Conservation (phyloP, 2,113 vertebrate genomes). For the Chaetops frenatus region DNA sequence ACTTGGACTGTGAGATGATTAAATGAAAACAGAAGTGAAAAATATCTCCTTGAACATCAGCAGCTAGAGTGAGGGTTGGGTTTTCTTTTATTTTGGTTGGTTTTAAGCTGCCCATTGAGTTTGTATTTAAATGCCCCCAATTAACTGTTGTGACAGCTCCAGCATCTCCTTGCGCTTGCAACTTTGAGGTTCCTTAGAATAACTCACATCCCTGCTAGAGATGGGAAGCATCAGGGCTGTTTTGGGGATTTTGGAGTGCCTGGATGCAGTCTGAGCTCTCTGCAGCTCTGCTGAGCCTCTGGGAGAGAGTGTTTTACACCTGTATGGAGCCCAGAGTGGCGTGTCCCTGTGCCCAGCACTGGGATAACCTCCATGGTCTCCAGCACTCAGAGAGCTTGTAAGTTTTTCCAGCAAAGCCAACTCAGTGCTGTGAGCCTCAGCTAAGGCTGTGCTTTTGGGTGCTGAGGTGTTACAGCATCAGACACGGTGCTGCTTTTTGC, state of each 20-base stretch:
- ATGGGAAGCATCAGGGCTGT: neutral
- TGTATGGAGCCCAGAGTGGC: neutral
- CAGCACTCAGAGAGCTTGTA: neutral
- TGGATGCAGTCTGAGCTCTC: neutral
- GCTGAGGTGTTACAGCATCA: neutral
- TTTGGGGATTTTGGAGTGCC: neutral
- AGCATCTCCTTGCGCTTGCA: neutral
- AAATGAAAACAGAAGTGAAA: neutral
- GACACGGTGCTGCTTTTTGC: neutral
- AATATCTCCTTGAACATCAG: neutral
- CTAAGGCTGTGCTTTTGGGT: neutral
- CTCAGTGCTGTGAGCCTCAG: neutral
- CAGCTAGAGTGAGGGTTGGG: neutral
- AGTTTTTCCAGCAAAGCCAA: neutral
- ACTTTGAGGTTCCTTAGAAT: neutral
- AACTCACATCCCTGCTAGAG: fast-evolving
- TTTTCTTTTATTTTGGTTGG: neutral
- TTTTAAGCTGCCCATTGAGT: neutral
- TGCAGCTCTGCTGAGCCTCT: neutral
- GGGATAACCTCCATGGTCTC: neutral
- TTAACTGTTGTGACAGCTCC: neutral
- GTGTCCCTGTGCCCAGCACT: neutral
- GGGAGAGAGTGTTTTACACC: fast-evolving
- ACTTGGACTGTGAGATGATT: neutral
- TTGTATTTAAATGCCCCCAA: neutral